Conservation (phyloP, 2,888 invertebrate species). For the Rotaria sp. region DNA sequence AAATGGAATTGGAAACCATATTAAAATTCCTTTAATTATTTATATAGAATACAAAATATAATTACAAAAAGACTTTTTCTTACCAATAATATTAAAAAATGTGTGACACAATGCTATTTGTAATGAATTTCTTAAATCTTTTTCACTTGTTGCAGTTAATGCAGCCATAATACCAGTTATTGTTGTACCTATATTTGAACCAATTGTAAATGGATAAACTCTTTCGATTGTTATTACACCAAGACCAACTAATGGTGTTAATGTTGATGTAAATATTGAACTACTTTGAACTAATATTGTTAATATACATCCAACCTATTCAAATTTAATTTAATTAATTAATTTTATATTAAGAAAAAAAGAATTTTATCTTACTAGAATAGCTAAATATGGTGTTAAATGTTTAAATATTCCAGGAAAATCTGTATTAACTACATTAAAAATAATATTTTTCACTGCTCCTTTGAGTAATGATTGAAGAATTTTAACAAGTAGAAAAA, state of each 20-base stretch:
- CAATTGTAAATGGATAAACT: conserved; percentile 60
- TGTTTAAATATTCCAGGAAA: conserved; percentile 52
- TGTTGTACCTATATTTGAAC: conserved; percentile 61
- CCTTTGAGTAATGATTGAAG: conserved; percentile 57
- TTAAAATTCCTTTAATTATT: conserved; percentile 52
- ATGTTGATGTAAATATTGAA: conserved; percentile 61
- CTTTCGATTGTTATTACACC: conserved; percentile 59
- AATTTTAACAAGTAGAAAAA: conserved; percentile 57
- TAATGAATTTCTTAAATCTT: conserved; percentile 47
- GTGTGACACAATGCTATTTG: conserved; percentile 53
- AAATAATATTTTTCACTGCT: conserved; percentile 54
- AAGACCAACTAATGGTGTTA: conserved; percentile 61
- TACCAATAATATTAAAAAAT: conserved; percentile 53
- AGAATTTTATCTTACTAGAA: conserved; percentile 54
- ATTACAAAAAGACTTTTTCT: neutral
- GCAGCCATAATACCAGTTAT: conserved; percentile 60
- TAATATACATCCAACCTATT: conserved; percentile 50
- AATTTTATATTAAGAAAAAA: neutral
- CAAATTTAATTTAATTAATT: neutral
- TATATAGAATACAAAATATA: no score
- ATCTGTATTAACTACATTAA: conserved; percentile 55
- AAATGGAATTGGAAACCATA: conserved; percentile 60
- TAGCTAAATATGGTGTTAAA: conserved; percentile 60
- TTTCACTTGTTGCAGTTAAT: conserved; percentile 52
- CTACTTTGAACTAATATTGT: conserved; percentile 61